Base-by-base conservation (phyloP, 92 coral and sea anemone genomes). In the Porites divaricata region DNA sequence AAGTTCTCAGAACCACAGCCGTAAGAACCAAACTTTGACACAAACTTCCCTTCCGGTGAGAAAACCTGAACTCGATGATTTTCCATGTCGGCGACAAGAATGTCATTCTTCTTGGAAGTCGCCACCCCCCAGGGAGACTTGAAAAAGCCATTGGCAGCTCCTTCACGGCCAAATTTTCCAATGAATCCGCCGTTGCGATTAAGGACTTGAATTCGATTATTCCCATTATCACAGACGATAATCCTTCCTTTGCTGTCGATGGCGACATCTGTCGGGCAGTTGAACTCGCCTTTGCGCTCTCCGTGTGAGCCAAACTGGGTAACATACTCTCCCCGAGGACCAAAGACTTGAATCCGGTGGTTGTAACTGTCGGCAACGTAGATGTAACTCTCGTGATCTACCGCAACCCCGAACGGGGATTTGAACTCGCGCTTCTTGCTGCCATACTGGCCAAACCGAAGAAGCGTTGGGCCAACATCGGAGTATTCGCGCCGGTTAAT, bases 111-210 rank as follows among this genome's bases (percentile, higher is more conserved):
- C 45, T 90, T 74, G 10, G 95, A 88, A 23, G 95, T 93, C 14
- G 99, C 98, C 35, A 97, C 94, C 56, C 99, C 99, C 99, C 99
- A 97, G 19, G 99, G 99, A 20, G 98, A 95, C 63, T 97, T 97
- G 85, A 97, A 97, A 86, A 88, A 95, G 17, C 99, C 99, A 78
- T 97, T 97, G n/a, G 97, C 95, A 45, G 85, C 75, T 54, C 99
- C 99, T 85, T 95, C 99, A 51, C 95, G 95, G 86, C 99, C 99
- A 88, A 97, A 95, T 91, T 97, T 97, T 16, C 98, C 95, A 59
- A 97, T 93, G 81, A 95, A 97, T 51, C 95, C 98, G 14, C 99
- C 99, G 24, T 82, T 86, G 21, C 95, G 94, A 68, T 90, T 93
- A 19, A 97, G 92, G 24, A 95, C 95, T 90, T 97, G 99, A 75